These are phyloP conservation scores for Myopa tessellatipennis DNA, from an alignment of 2,888 invertebrate species.

Conservation along the genomic window DNA sequence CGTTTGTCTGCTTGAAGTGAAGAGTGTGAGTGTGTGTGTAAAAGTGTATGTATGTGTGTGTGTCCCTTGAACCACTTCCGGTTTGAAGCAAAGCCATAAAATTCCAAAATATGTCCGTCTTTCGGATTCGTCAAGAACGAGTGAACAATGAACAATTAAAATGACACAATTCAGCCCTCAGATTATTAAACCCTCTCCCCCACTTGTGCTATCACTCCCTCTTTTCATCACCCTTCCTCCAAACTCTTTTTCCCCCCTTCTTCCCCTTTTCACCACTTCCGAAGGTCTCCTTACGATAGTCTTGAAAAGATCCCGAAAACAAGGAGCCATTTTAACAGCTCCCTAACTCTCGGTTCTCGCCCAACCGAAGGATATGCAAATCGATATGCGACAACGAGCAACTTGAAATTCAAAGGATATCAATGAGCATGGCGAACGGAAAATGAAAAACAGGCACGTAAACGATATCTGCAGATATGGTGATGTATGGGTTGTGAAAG, in stretches of 20 bases:
- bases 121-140: conserved; percentile 15
- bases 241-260: too few relatives aligned
- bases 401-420: conserved; percentile 35
- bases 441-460: conserved; percentile 18
- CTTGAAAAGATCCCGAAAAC: conserved; percentile 21
- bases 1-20: not conserved
- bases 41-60: conserved; percentile 41
- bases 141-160: conserved; percentile 33
- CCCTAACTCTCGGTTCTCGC: not conserved
- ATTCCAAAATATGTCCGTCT: not conserved
- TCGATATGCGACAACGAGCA: conserved; percentile 34
- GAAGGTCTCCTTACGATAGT: too few relatives aligned
- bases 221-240: too few relatives aligned
- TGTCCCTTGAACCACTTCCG: conserved; percentile 9
- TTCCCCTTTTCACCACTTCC: too few relatives aligned
- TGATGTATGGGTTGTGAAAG: not conserved
- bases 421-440: conserved; percentile 28
- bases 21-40: conserved; percentile 6
- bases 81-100: conserved; percentile 20
- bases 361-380: conserved; percentile 7
- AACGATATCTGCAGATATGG: conserved; percentile 47
- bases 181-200: too few relatives aligned
- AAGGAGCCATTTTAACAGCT: conserved; percentile 4
- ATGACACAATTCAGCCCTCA: conserved; percentile 23
- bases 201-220: not conserved